phyloP scores from a whole-genome alignment of 2,797 vertebrate species.

The Hephaestus fuliginosus region DNA sequence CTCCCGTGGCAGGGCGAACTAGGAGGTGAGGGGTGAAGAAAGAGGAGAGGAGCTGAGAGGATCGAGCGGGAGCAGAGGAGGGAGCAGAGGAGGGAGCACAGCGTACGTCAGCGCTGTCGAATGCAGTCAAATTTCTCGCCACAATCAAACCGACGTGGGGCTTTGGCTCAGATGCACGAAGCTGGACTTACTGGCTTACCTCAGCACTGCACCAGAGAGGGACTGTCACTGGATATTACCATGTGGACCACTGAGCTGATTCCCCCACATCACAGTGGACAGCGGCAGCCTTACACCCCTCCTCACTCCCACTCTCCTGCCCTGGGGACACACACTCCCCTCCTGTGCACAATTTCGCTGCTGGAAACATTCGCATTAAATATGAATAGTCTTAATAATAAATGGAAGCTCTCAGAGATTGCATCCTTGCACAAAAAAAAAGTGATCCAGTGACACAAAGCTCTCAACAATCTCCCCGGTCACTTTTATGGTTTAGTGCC shows the following conservation, averaged over 20 bases:
- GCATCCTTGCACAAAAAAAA: constrained; percentile 44
- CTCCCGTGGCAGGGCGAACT: constrained; percentile 7
- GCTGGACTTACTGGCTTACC: constrained; percentile 73
- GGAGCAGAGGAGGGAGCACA: background rate
- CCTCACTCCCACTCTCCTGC: constrained; percentile 55
- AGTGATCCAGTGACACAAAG: constrained; percentile 54
- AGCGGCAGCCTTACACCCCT: constrained; percentile 47
- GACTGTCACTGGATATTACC: constrained; percentile 82
- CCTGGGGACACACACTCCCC: constrained; percentile 48
- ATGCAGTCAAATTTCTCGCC: constrained; percentile 54
- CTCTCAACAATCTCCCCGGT: constrained; percentile 22
- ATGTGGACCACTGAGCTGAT: constrained; percentile 68
- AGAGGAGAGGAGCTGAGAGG: constrained; percentile 13
- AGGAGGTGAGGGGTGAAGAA: constrained; percentile 15
- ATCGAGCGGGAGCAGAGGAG: constrained; percentile 35
- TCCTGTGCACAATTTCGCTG: constrained; percentile 53
- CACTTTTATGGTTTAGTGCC: constrained; percentile 22
- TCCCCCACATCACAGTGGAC: constrained; percentile 59
- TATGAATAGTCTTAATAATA: constrained; percentile 80
- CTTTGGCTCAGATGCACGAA: constrained; percentile 62
- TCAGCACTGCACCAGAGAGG: constrained; percentile 78
- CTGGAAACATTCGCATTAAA: constrained; percentile 78
- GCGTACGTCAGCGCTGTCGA: constrained; percentile 46
- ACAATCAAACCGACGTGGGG: constrained; percentile 58
- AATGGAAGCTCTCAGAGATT: constrained; percentile 69